Base-by-base conservation (phyloP, 2,888 invertebrate genomes). In the Temnothorax ravouxi region DNA sequence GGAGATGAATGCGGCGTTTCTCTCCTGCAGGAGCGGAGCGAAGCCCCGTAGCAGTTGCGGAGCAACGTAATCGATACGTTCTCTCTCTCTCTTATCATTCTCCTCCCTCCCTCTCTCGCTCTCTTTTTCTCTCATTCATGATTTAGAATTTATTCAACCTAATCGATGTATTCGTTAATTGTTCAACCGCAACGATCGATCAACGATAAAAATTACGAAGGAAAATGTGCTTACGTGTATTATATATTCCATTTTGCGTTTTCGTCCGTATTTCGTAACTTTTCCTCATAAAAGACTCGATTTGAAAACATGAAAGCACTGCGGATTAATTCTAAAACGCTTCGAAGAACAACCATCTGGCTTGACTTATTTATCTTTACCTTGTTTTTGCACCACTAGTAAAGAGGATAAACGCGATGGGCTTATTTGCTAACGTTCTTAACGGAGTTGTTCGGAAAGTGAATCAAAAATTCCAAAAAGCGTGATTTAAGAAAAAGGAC, bases 11-110 rank as follows among this genome's bases (percentile, higher is more conserved):
- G 88, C 80, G 77, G 64, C 74, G 50, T 71, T 71, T 54, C 75
- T 82, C 59, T 59, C 47, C 44, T 25, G 79, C 72, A 81, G 71
- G 71, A 80, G 75, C 72, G 71, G 71, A 80, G 75, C 72, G 25
- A 64, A 15, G 44, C 41, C 3, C 34, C 44, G 15, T 8, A 25
- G 87, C 83, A 89, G 86, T 85, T 88, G 84, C 84, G 87, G 83
- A 84, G 83, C 87, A 76, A 62, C 77, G 84, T 61, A 87, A 89
- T 89, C 89, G 88, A 89, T 89, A 89, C 77, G 67, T 59, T 80
- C 54, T 54, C 62, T 41, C 56, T 34, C 47, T 34, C 21, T 2
- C 21, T 59, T 11, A 29, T 25, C 41, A 8, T 29, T 50, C 29
- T 50, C 11, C 38, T 3, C 25, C 13, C 13, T n/a, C 47, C 8